Evolutionary conservation across 2,888 invertebrate species (phyloP), one percentile per base, ranked within the genome.

Genomic region (Urechis unicinctus): DNA sequence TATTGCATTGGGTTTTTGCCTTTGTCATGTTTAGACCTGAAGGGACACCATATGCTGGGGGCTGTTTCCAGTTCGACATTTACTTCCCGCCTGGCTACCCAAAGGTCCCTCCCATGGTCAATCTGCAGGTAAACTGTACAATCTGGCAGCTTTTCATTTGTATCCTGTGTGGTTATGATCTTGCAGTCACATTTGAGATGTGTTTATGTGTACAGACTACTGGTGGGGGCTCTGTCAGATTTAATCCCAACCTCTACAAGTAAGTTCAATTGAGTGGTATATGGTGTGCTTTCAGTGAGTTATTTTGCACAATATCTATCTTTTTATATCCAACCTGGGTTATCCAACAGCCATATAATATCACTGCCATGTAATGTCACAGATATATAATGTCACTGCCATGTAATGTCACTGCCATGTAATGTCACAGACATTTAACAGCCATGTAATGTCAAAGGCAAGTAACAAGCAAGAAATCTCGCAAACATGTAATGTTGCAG

Each of bases 211-310:
- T 60, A 9, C 53, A 64, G 62, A 65, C 65, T 4, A 65, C 65
- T 25, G 65, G 65, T 31, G 58, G 62, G 47, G 91, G 89, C 75
- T 87, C 88, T 29, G 89, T 92, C 71, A 85, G 92, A 62, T 92
- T 92, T 79, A 92, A 92, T 83, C 92, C 92, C 61, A 92, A 92
- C 84, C 83, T 92, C 53, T 92, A 92, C 80, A 90, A 91, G 66
- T 66, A 51, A 59, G 62, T 61, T 41, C 6, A n/a, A n/a, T n/a
- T n/a, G n/a, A n/a, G n/a, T n/a, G n/a, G n/a, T n/a, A n/a, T n/a
- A n/a, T n/a, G n/a, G n/a, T n/a, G n/a, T n/a, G n/a, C n/a, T n/a
- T n/a, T n/a, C n/a, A n/a, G n/a, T n/a, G n/a, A n/a, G n/a, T n/a
- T n/a, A n/a, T n/a, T n/a, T n/a, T n/a, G n/a, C n/a, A n/a, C n/a